Evolutionary conservation across 2,888 invertebrate species (phyloP), one percentile per base, ranked within the genome.

Genomic region (Chloroclysta siterata): DNA sequence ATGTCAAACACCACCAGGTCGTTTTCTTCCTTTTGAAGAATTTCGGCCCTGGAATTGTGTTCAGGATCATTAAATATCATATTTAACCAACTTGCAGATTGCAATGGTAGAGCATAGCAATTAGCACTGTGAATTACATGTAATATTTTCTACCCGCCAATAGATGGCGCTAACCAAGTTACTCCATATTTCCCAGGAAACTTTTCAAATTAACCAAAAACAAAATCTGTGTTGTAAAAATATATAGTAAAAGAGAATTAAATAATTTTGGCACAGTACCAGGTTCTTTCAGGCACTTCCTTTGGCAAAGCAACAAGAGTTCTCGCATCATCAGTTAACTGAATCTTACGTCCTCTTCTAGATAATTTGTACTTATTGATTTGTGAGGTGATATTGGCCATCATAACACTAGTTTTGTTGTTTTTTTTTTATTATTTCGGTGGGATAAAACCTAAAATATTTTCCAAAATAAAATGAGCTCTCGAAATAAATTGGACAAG

Each of bases 11-110:
- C 76, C 29, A 90, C 53, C 28, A 90, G 70, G 60, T 93, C 91
- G 8, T 78, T 83, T 51, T 93, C 93, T 69, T 93, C 93, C 60
- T 88, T 89, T 66, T 88, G 86, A 0, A 92, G 73, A 3, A 91
- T 84, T 70, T 92, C 93, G 1, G 85, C 84, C 92, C 92, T 93
- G 41, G 8, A 60, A 63, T 22, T 4, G 41, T n/a, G 33, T 8
- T 8, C 8, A 33, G 8, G 22, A n/a, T n/a, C n/a, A n/a, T n/a
- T n/a, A n/a, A n/a, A n/a, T n/a, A n/a, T n/a, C n/a, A n/a, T n/a
- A n/a, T n/a, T n/a, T n/a, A n/a, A n/a, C n/a, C n/a, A n/a, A n/a
- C n/a, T n/a, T n/a, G n/a, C n/a, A n/a, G n/a, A n/a, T n/a, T n/a
- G n/a, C n/a, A n/a, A n/a, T n/a, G n/a, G n/a, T n/a, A n/a, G n/a